Percentiles rank a stretch among this genome's conserved stretches.
These are phyloP conservation scores for Malurus cyaneus DNA, from an alignment of 2,113 vertebrate species.

Conservation along the genomic window DNA sequence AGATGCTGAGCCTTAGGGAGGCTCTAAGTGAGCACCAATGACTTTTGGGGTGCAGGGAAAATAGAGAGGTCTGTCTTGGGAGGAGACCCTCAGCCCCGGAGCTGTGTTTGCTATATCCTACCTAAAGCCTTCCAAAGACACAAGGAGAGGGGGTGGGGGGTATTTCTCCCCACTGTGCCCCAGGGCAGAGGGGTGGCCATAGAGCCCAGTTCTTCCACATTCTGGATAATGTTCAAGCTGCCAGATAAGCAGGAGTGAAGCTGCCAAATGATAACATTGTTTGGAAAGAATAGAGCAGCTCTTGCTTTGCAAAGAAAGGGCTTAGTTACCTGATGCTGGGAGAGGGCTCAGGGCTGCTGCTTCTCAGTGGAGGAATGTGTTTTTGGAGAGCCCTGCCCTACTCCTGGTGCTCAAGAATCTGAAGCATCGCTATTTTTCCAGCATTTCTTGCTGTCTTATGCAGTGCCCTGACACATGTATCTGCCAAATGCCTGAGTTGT, in stretches of 20 bases:
- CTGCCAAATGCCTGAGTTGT: neutral
- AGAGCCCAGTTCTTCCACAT: constrained; percentile 42
- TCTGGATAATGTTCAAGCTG: constrained; percentile 26
- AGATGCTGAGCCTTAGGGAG: neutral
- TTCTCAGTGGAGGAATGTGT: constrained; percentile 15
- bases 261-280: constrained; percentile 52
- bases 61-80: fast-evolving
- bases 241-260: constrained; percentile 24
- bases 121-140: neutral
- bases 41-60: neutral
- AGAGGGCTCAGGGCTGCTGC: neutral
- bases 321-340: neutral
- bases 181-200: neutral
- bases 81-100: neutral
- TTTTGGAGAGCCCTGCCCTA: neutral
- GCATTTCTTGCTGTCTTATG: neutral
- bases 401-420: neutral
- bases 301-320: neutral
- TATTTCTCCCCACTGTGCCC: neutral
- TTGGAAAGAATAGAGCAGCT: constrained; percentile 31
- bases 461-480: neutral
- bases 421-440: constrained; percentile 19
- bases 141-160: fast-evolving
- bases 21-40: neutral
- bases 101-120: neutral